phyloP scores from a whole-genome alignment of 2,888 invertebrate genomes.

The Apomyelois bistriatella region DNA sequence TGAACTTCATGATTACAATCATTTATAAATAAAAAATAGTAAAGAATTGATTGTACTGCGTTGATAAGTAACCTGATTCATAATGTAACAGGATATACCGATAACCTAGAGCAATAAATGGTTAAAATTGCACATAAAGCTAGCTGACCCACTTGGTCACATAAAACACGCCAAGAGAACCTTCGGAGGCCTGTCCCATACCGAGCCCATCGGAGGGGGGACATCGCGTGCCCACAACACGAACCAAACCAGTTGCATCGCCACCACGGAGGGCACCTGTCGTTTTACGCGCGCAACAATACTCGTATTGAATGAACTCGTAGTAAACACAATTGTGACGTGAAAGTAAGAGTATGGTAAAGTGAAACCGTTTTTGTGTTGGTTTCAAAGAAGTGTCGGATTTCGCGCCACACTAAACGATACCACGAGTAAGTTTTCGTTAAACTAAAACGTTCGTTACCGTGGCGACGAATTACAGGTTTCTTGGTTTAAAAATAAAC shows the following conservation, averaged over 20 bases:
- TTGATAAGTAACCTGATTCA: neutral
- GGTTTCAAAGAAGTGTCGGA: slow-evolving; percentile 18
- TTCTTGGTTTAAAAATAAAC: slow-evolving; percentile 7
- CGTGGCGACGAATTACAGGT: slow-evolving; percentile 16
- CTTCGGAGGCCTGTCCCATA: slow-evolving; percentile 42
- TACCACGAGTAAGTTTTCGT: slow-evolving; percentile 10
- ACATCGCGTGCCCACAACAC: slow-evolving; percentile 35
- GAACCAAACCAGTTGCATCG: slow-evolving; percentile 54
- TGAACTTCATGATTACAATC: no score
- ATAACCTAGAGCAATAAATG: slow-evolving; percentile 11
- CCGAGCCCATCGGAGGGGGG: slow-evolving; percentile 36
- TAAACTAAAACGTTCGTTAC: slow-evolving; percentile 13
- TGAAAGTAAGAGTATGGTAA: slow-evolving; percentile 58
- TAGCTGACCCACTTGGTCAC: slow-evolving; percentile 38
- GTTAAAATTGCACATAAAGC: slow-evolving; percentile 18
- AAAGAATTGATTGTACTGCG: neutral
- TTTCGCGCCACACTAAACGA: slow-evolving; percentile 26
- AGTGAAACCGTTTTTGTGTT: slow-evolving; percentile 50
- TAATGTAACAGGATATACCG: slow-evolving; percentile 5
- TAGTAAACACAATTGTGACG: slow-evolving; percentile 32
- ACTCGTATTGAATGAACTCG: slow-evolving; percentile 42
- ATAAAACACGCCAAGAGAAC: slow-evolving; percentile 36
- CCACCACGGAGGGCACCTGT: slow-evolving; percentile 39
- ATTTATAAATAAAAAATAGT: neutral
- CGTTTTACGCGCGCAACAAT: slow-evolving; percentile 26